These are phyloP conservation scores for Ips nitidus DNA, from an alignment of 1,140 invertebrate species.

Conservation along the genomic window DNA sequence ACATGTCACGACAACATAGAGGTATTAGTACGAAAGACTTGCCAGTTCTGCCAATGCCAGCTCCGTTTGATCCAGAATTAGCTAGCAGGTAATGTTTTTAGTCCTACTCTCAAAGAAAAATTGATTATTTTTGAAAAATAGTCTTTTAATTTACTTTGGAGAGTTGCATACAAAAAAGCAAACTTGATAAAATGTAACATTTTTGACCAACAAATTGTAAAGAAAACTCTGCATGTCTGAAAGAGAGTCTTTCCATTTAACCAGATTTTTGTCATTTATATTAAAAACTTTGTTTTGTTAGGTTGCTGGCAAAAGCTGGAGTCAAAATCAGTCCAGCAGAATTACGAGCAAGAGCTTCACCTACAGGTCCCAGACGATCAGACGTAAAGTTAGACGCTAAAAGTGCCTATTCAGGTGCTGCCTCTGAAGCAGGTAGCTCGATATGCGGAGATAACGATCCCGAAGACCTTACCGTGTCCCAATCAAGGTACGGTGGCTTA, in stretches of 20 bases:
- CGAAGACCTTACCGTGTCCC: conserved; percentile 73
- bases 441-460: conserved; percentile 76
- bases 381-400: conserved; percentile 75
- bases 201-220: too few relatives aligned
- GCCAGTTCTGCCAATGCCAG: conserved; percentile 87
- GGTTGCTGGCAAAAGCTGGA: conserved; percentile 80
- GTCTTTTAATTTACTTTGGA: not conserved
- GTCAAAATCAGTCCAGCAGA: conserved; percentile 84
- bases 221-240: too few relatives aligned
- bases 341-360: conserved; percentile 76
- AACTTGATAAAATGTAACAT: not conserved
- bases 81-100: conserved; percentile 66
- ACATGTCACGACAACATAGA: conserved; percentile 89
- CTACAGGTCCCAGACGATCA: conserved; percentile 76
- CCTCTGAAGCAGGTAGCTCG: conserved; percentile 68
- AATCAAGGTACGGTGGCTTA: conserved; percentile 53
- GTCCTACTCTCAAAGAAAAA: too few relatives aligned
- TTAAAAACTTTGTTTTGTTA: conserved; percentile 37
- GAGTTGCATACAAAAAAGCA: not conserved
- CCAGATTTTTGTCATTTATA: not conserved
- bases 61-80: conserved; percentile 84
- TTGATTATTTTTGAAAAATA: too few relatives aligned
- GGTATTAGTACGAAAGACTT: conserved; percentile 91
- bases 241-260: too few relatives aligned
- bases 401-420: conserved; percentile 58